Percentiles rank a stretch among this genome's conserved stretches.
These are phyloP conservation scores for Myotis lucifugus DNA, from an alignment of 2,113 vertebrate species.

Conservation along the genomic window DNA sequence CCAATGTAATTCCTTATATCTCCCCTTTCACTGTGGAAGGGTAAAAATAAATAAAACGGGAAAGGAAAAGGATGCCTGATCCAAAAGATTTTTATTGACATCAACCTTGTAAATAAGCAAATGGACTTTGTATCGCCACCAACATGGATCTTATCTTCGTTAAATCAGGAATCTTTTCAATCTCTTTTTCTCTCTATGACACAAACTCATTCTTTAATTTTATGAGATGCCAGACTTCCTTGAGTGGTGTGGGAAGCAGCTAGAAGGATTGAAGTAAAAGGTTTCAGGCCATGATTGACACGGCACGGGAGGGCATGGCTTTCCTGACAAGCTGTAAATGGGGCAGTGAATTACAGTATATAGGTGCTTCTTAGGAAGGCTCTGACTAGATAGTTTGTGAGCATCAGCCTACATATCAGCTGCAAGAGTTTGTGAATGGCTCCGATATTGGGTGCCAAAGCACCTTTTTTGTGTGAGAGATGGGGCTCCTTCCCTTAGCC, in stretches of 20 bases:
- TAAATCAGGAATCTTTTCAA: slow-evolving; percentile 66
- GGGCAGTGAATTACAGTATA: slow-evolving; percentile 64
- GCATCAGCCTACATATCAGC: slow-evolving; percentile 75
- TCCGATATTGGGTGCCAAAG: slow-evolving; percentile 29
- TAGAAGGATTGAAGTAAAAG: slow-evolving; percentile 60
- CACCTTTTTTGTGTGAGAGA: slow-evolving; percentile 61
- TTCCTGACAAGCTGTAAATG: slow-evolving; percentile 81
- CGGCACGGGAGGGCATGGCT: slow-evolving; percentile 56
- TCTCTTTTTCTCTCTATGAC: slow-evolving; percentile 45
- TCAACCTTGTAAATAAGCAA: slow-evolving; percentile 48
- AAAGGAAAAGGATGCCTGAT: neutral
- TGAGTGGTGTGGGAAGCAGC: slow-evolving; percentile 77
- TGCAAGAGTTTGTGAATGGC: slow-evolving; percentile 61
- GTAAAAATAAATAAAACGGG: neutral
- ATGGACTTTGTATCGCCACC: neutral
- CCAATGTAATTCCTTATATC: accelerated
- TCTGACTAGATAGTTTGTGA: slow-evolving; percentile 80
- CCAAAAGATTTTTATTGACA: neutral
- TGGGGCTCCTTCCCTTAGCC: slow-evolving; percentile 38
- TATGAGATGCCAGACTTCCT: slow-evolving; percentile 79
- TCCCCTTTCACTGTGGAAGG: neutral
- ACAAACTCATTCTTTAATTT: slow-evolving; percentile 80
- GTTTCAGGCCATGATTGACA: slow-evolving; percentile 80
- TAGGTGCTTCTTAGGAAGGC: slow-evolving; percentile 79
- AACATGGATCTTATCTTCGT: slow-evolving; percentile 55